Evolutionary conservation across 2,113 vertebrate genomes (phyloP), one percentile per base, ranked within the genome.

Genomic region (Aleadryas rufinucha): DNA sequence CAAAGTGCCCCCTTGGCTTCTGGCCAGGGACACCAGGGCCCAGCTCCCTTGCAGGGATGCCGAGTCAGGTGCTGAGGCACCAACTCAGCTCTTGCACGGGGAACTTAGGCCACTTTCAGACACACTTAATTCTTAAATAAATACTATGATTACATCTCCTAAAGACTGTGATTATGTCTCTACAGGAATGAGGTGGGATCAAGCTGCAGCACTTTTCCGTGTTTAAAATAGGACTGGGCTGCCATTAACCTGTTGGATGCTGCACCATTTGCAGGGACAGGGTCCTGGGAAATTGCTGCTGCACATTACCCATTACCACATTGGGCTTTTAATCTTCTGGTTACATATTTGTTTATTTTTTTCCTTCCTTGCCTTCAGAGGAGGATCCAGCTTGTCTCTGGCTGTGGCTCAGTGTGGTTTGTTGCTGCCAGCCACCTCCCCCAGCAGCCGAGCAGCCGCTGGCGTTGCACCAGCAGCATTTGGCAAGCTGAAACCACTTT

Each of bases 61-160:
- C 30, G 16, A 64, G 49, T 84, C 77, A 84, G 84, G 20, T 7
- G 7, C 80, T 24, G 56, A 94, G 77, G 49, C 77, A 41, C 6
- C 30, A 13, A 18, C 82, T 78, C 84, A 9, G 78, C 74, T 60
- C 74, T 16, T 17, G 33, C 42, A 14, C 1, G 2, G 50, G 44
- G 71, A 77, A 57, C 74, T 87, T 69, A 89, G 91, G 76, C 87
- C 87, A 45, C 87, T 94, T 91, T 94, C 93, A 89, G 76, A 41
- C 72, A 44, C 39, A 6, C 47, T 95, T 89, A 83, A 75, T 83
- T 93, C 84, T 91, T 88, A n/a, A 87, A 94, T 91, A 95, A 96
- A 93, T 77, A 49, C 81, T 84, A 31, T 84, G 72, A 96, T 95
- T 89, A 49, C 41, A 2, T 60, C 64, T 89, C 41, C 3, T 39